These are phyloP conservation scores for Lycocerus yunnanus DNA, from an alignment of 2,888 invertebrate genomes.

Conservation along the genomic window DNA sequence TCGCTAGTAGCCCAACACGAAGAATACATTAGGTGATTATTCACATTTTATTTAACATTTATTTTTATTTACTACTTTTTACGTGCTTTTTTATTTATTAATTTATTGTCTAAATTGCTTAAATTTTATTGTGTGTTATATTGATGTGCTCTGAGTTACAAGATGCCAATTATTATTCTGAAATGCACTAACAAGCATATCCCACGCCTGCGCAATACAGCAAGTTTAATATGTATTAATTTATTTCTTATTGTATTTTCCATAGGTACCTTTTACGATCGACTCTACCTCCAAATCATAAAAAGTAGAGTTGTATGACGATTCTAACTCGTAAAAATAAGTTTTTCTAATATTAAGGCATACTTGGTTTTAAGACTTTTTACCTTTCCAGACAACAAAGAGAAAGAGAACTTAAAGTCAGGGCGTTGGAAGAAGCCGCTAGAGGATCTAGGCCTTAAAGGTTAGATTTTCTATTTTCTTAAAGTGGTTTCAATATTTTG, in stretches of 20 bases:
- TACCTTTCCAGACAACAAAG: constrained; percentile 66
- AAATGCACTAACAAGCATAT: constrained; percentile 15
- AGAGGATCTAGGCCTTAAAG: constrained; percentile 67
- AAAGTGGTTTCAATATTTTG: background rate
- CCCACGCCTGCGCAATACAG: background rate
- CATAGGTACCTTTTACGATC: constrained; percentile 28
- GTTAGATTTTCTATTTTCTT: constrained; percentile 4
- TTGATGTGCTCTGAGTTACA: background rate
- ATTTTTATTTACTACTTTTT: background rate
- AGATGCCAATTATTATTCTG: background rate
- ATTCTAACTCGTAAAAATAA: constrained; percentile 16
- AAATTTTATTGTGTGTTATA: background rate
- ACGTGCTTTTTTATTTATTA: background rate
- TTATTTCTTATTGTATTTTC: constrained; percentile 22
- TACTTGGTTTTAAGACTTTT: constrained; percentile 27
- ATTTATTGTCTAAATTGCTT: background rate
- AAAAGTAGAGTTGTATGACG: constrained; percentile 17
- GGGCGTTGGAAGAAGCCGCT: constrained; percentile 84
- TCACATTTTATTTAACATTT: background rate
- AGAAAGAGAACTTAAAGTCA: constrained; percentile 83
- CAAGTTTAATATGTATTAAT: constrained; percentile 7
- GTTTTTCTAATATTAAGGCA: constrained; percentile 18
- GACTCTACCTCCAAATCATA: constrained; percentile 27
- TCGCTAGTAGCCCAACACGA: constrained; percentile 69
- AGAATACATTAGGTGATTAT: constrained; percentile 64